Evolutionary conservation across 2,113 vertebrate genomes (phyloP).

Genomic region (Mesembrinibis cayennensis): DNA sequence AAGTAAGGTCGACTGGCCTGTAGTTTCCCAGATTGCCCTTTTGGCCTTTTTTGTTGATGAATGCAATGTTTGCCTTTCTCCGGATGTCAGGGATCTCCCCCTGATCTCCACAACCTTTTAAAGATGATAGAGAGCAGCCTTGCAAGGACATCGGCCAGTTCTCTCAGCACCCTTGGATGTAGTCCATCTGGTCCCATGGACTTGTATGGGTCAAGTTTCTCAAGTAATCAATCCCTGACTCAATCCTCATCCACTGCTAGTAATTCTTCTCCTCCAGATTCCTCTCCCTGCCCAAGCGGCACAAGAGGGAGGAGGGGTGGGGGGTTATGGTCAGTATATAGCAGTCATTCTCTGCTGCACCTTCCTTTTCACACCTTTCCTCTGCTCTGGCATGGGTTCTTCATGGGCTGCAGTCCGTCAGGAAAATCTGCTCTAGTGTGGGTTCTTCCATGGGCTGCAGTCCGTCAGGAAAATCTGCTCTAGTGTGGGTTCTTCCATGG

Average conservation of each 20-base stretch:
- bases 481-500: background rate
- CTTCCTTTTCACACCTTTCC: background rate
- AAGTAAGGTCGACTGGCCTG: background rate
- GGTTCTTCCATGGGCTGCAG: background rate
- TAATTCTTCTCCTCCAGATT: background rate
- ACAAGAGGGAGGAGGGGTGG: background rate
- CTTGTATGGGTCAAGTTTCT: background rate
- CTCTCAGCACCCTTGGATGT: background rate
- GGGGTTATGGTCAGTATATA: background rate
- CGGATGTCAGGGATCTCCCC: background rate
- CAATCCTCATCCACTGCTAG: background rate
- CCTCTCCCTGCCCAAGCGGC: background rate
- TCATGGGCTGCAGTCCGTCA: background rate
- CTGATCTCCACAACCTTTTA: background rate
- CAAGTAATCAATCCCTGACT: background rate
- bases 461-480: no score
- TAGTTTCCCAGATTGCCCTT: background rate
- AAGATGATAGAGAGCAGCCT: background rate
- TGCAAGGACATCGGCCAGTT: background rate
- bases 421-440: background rate
- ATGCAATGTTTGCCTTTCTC: background rate
- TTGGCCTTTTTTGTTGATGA: background rate
- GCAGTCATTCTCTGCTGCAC: background rate
- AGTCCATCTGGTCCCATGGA: background rate
- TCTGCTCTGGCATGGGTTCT: background rate